A percentile compares a stretch with the other conserved stretches of the same genome.
Conservation (phyloP, 2,113 vertebrate species). For the Lasiurus borealis region DNA sequence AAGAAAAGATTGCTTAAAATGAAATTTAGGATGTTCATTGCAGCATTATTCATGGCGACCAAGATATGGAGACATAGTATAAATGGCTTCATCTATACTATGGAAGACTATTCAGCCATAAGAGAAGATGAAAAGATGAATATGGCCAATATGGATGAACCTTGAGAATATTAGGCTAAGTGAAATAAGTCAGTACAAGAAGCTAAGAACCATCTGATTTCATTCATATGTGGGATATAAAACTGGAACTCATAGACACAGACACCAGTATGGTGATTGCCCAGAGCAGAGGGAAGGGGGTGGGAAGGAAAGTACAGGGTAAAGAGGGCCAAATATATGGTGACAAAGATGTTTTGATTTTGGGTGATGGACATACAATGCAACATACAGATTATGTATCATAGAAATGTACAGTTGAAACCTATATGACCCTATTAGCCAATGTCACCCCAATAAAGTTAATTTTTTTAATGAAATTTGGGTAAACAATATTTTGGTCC, state of each 20-base stretch:
- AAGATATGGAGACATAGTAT: neutral
- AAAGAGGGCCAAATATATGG: neutral
- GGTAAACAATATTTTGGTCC: neutral
- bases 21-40: slow-evolving; percentile 3
- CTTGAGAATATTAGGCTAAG: neutral
- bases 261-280: neutral
- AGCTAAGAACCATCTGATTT: neutral
- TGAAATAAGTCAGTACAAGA: neutral
- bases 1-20: slow-evolving; percentile 45
- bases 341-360: neutral
- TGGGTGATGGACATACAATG: neutral
- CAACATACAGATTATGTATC: neutral
- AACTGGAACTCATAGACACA: neutral
- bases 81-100: neutral
- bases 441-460: neutral
- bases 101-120: neutral
- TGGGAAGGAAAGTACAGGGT: neutral
- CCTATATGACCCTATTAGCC: neutral
- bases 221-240: neutral
- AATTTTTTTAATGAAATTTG: slow-evolving; percentile 41
- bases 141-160: neutral
- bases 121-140: neutral
- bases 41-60: neutral
- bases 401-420: neutral
- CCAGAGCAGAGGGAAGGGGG: neutral